Base-by-base conservation (phyloP, 2,797 vertebrate genomes). In the Parambassis ranga region DNA sequence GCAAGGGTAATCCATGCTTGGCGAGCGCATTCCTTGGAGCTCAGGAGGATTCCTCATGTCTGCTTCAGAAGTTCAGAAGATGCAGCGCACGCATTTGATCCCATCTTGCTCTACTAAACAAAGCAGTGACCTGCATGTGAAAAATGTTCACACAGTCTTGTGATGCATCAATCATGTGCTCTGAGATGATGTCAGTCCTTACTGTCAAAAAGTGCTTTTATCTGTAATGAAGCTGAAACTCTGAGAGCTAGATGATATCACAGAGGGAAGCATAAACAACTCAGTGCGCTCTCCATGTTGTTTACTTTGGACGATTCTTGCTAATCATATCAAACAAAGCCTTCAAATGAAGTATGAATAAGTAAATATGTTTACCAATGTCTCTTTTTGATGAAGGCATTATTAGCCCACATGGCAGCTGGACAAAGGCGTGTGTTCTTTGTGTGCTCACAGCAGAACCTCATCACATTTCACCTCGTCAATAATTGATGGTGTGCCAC, bases 401-500 rank as follows among this genome's bases (percentile, higher is more conserved):
- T 22, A 41, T 14, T 16, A 53, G 41, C 56, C 56, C 53, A 39
- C 78, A 58, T 49, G 65, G 61, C 19, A 19, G 50, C 28, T 35
- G 3, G 27, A 28, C n/a, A 46, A 31, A 71, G 53, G 37, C 43
- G 16, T 52, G 58, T 62, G 62, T 64, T 84, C 82, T 87, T 84
- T 88, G 83, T 89, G 71, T 72, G 81, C 72, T 77, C 53, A 10
- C 64, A 55, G 56, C 27, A 74, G 49, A 83, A 77, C 58, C 84
- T 86, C 86, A 71, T 90, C 85, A 55, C 70, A 83, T 89, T 90
- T 86, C 87, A 85, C 73, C 75, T 83, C 46, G 65, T 90, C 81
- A 88, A 87, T 90, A 83, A 89, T 90, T 90, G 81, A 90, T 88
- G 76, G 77, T 78, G 57, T 87, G 84, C 44, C 26, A 39, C 20